These are phyloP conservation scores for Drosophila miranda DNA, from an alignment of 1,140 invertebrate genomes.

Conservation along the genomic window DNA sequence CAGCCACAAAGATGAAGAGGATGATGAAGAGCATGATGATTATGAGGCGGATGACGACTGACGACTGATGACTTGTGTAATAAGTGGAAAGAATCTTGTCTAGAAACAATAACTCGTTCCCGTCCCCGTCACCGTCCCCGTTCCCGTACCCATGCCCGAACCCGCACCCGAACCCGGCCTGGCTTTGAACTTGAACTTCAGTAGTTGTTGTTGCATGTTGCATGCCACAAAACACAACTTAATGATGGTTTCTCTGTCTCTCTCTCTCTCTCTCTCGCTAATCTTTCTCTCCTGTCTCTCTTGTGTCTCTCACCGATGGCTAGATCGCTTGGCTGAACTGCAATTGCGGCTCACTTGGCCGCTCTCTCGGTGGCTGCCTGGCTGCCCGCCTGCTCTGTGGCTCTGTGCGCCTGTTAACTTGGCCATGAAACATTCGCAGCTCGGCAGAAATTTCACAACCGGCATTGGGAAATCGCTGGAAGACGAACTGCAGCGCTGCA, in stretches of 20 bases:
- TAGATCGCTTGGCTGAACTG: slow-evolving; percentile 56
- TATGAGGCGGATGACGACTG: slow-evolving; percentile 25
- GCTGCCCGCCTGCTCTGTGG: too few relatives aligned
- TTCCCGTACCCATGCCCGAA: too few relatives aligned
- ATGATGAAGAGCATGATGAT: slow-evolving; percentile 29
- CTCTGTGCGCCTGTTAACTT: slow-evolving; percentile 76
- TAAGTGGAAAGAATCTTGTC: slow-evolving; percentile 80
- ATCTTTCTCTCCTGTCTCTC: neutral
- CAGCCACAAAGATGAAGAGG: slow-evolving; percentile 54
- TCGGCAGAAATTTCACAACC: slow-evolving; percentile 68
- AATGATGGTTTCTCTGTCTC: slow-evolving; percentile 51
- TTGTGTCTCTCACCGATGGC: slow-evolving; percentile 2
- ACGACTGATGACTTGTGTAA: slow-evolving; percentile 76
- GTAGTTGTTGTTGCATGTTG: slow-evolving; percentile 52
- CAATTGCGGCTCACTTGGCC: slow-evolving; percentile 21
- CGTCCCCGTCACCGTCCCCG: neutral
- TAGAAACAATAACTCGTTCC: slow-evolving; percentile 77
- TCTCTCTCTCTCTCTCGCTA: slow-evolving; percentile 5
- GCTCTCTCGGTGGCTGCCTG: slow-evolving; percentile 16
- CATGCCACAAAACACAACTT: slow-evolving; percentile 62
- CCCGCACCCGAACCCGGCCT: neutral
- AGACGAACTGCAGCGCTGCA: slow-evolving; percentile 7
- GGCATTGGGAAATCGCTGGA: slow-evolving; percentile 66
- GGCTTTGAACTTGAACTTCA: slow-evolving; percentile 73
- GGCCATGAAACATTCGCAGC: slow-evolving; percentile 77